A percentile compares a stretch with the other conserved stretches of the same genome.
Conservation (phyloP, 2,797 vertebrate species). For the Parambassis ranga region DNA sequence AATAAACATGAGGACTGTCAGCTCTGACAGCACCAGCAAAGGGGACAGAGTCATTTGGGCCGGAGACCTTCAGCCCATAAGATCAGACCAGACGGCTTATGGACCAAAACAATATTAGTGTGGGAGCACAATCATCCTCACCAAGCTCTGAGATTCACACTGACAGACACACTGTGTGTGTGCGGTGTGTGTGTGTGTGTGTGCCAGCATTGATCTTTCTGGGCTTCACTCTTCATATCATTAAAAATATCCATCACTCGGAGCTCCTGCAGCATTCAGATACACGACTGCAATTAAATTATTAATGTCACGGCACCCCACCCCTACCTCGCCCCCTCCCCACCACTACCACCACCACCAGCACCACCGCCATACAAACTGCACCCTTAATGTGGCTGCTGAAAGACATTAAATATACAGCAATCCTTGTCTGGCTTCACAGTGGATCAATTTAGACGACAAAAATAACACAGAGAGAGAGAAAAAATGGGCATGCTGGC, state of each 20-base stretch:
- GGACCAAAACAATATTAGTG: constrained; percentile 66
- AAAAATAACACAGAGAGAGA: constrained; percentile 56
- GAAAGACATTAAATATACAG: constrained; percentile 75
- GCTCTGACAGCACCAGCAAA: constrained; percentile 71
- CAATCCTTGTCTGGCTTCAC: constrained; percentile 71
- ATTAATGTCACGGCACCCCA: constrained; percentile 69
- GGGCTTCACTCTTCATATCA: constrained; percentile 67
- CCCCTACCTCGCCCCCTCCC: background rate
- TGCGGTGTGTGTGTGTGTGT: background rate
- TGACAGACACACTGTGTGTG: constrained; percentile 40
- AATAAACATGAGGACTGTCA: constrained; percentile 97
- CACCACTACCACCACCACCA: too few relatives aligned
- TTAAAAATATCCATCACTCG: constrained; percentile 73
- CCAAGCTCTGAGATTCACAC: constrained; percentile 50
- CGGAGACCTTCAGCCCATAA: constrained; percentile 74
- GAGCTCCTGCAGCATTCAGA: constrained; percentile 64
- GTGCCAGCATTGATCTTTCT: constrained; percentile 56
- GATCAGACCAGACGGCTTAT: constrained; percentile 68
- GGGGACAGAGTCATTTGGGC: constrained; percentile 73
- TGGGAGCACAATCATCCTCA: constrained; percentile 49
- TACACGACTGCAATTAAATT: constrained; percentile 76
- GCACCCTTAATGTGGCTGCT: constrained; percentile 64
- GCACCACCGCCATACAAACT: constrained; percentile 37
- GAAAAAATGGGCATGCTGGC: constrained; percentile 21
- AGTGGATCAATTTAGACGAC: constrained; percentile 66